Evolutionary conservation across 2,797 vertebrate genomes (phyloP), one percentile per base, ranked within the genome.

Genomic region (Rhodeus uyekii): DNA sequence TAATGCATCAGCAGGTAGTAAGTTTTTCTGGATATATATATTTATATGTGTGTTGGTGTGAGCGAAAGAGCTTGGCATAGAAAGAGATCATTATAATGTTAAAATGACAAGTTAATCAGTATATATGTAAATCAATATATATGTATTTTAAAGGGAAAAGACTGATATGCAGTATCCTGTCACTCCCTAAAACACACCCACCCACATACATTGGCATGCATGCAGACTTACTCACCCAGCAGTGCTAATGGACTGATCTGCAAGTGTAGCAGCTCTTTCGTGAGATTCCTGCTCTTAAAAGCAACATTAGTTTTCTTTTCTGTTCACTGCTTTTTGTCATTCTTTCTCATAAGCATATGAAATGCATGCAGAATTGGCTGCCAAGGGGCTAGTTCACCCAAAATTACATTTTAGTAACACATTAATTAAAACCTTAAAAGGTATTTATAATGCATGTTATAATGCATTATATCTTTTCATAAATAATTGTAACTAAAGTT

Each of bases 161-260:
- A 80, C 64, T 82, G 81, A 78, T 48, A 72, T 85, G 83, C 83
- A 85, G 67, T 75, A 48, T 77, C 76, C 86, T 90, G 87, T 90
- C 85, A 90, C 87, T 89, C 78, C 63, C 77, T 88, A 86, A 89
- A 89, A 83, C 91, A 89, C 90, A 89, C 86, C 85, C 90, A 90
- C 92, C 90, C 91, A 92, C 92, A 79, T 81, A 87, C 83, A 82
- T 87, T 85, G 90, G 84, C 83, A 85, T 87, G 86, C 87, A 87
- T 63, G 79, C 78, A 84, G 85, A 83, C 83, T 85, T 67, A 65
- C 82, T 81, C 78, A 61, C 84, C 82, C 76, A 74, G 79, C 82
- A 82, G 88, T 92, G 86, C 82, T 83, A 81, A 84, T 75, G 36
- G 42, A 64, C 81, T 83, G 85, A 84, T 86, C 76, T 85, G 38